These are phyloP conservation scores for Gambusia affinis DNA, from an alignment of 2,113 vertebrate species.

Conservation along the genomic window DNA sequence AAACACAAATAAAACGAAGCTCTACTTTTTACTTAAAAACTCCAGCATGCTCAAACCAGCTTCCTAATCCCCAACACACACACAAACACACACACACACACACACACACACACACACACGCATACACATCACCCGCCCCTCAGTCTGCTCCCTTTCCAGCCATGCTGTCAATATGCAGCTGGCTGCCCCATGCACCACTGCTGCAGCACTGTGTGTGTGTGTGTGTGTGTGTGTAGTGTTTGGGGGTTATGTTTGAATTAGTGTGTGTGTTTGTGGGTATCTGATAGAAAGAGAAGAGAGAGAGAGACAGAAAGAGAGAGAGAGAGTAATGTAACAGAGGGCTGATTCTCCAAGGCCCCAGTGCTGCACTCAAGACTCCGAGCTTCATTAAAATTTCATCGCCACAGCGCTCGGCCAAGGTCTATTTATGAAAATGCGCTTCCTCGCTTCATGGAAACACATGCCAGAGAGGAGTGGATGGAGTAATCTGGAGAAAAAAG, in stretches of 20 bases:
- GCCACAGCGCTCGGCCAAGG: constrained; percentile 89
- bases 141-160: constrained; percentile 53
- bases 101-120: constrained; percentile 7
- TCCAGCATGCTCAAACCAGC: background rate
- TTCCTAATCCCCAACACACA: constrained; percentile 9
- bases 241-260: constrained; percentile 49
- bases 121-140: constrained; percentile 19
- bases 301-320: constrained; percentile 50
- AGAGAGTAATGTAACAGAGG: constrained; percentile 85
- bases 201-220: constrained; percentile 48
- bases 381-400: constrained; percentile 95
- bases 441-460: constrained; percentile 86
- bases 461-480: constrained; percentile 68
- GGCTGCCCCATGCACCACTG: constrained; percentile 51
- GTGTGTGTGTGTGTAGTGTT: constrained; percentile 4
- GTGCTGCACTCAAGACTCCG: constrained; percentile 91
- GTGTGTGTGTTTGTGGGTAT: constrained; percentile 35
- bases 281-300: constrained; percentile 13
- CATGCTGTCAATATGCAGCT: constrained; percentile 53
- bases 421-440: constrained; percentile 98
- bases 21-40: constrained; percentile 18
- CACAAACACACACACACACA: no score
- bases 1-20: constrained; percentile 32
- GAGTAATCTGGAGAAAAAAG: constrained; percentile 71
- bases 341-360: constrained; percentile 86